Evolutionary conservation across 2,888 invertebrate species (phyloP), one percentile per base, ranked within the genome.

Genomic region (Heliconius ismenius): DNA sequence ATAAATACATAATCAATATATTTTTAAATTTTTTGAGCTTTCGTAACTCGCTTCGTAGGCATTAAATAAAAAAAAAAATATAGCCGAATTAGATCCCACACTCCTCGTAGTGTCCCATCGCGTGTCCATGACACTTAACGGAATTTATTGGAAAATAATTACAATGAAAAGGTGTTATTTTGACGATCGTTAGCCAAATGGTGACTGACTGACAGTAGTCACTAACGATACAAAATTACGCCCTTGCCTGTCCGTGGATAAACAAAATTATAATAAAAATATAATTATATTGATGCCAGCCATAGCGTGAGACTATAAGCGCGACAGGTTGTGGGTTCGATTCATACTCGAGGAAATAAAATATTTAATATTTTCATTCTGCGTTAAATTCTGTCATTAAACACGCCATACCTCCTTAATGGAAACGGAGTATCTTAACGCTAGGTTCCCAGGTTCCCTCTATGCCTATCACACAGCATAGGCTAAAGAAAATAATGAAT

Each of bases 231-330:
- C 85, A 69, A 89, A 90, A 90, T 87, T 86, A 86, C 84, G 79
- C 83, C 83, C 84, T 75, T 63, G 39, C 13, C 75, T 74, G 77
- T 73, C 73, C 82, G 84, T 87, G 86, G 85, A 86, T 87, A 88
- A 89, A 90, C 90, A 88, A 87, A 89, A 90, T 90, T 90, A 90
- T 88, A 87, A 88, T 88, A 88, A 86, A 83, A 83, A 80, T 83
- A 76, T 85, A 85, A 87, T 87, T 86, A 82, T 58, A 58, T 58
- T n/a, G 58, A 58, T n/a, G n/a, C 58, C 58, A 11, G n/a, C n/a
- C 0, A n/a, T 21, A 58, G 11, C 3, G 3, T 11, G 10, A 4
- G 10, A n/a, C n/a, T 58, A 10, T 3, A 58, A 58, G 3, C n/a
- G n/a, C 6, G 0, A 21, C n/a, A 58, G 10, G n/a, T 11, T 58